Base-by-base conservation (phyloP, 2,888 invertebrate species). In the Lottia scabra region DNA sequence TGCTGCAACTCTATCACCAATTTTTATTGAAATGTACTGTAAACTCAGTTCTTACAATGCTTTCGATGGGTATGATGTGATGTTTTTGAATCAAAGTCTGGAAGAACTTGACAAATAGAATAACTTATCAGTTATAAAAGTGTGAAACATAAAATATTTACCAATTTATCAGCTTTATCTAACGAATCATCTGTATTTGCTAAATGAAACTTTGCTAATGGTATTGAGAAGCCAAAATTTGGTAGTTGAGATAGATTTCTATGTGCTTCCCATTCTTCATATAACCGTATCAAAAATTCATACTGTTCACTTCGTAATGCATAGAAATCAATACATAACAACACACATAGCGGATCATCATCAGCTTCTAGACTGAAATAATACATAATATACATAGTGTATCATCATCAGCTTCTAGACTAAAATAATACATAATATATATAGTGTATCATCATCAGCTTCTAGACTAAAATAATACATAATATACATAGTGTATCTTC, bases 221-320 rank as follows among this genome's bases (percentile, higher is more conserved):
- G 94, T 74, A 94, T 91, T 1, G 95, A 95, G 88, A 93, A 96
- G 0, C 94, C 94, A 91, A 95, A 94, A 88, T 96, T 96, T n/a
- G 96, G 96, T 74, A 97, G 90, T 87, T 95, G 94, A 62, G 93
- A 92, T 64, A 95, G 90, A 90, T 95, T 95, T 81, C 93, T 92
- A 67, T 91, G 88, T 15, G 85, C 82, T 89, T 89, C 87, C 82
- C 90, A 89, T 77, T 90, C 89, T 43, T 89, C 80, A 78, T 84
- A 93, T 88, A 86, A 91, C 15, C 90, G 85, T 10, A 91, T 89
- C 16, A 95, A 90, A 93, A 95, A 96, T 23, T 91, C 90, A 84
- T 93, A 94, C 89, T 96, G 94, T 67, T 93, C 92, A 26, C 91
- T 88, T 76, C 94, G 92, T 65, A 96, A 86, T 0, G 96, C 95